These are phyloP conservation scores for Scaptomyza tumidula DNA, from an alignment of 2,888 invertebrate genomes.

Conservation along the genomic window DNA sequence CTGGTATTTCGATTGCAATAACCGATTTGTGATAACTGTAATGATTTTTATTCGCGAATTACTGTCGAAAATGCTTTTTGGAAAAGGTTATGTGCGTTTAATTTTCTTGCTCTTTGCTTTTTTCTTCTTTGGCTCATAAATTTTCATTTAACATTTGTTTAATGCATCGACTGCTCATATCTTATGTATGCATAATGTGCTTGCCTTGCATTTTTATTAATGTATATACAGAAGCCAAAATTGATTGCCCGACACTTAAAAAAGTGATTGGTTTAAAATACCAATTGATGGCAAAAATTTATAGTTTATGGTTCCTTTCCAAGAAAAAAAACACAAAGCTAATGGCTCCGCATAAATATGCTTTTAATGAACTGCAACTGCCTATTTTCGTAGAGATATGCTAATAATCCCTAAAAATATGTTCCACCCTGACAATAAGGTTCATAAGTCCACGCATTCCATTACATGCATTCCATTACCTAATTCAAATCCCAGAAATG, in stretches of 20 bases:
- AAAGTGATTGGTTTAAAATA: constrained; percentile 1
- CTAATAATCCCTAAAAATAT: constrained; percentile 25
- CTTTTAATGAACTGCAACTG: constrained; percentile 5
- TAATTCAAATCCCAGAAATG: constrained; percentile 3
- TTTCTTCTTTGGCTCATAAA: constrained; percentile 29
- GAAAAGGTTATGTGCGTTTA: constrained; percentile 16
- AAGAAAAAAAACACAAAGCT: not conserved
- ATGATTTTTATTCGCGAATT: too few relatives aligned
- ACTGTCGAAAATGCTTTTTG: constrained; percentile 8
- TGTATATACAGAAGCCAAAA: constrained; percentile 2
- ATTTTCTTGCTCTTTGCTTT: constrained; percentile 4
- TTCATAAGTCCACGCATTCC: not conserved
- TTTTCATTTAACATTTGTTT: constrained; percentile 37
- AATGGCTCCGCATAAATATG: constrained; percentile 4
- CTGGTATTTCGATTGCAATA: too few relatives aligned
- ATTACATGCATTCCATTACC: constrained; percentile 9
- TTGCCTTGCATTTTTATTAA: constrained; percentile 30
- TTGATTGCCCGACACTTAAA: constrained; percentile 13
- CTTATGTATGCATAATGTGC: constrained; percentile 33
- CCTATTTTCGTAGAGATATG: not conserved
- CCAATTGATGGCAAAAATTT: not conserved
- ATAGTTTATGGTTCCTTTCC: not conserved
- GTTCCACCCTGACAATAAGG: not conserved
- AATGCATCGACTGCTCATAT: constrained; percentile 44
- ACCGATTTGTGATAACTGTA: too few relatives aligned